A percentile compares a stretch with the other conserved stretches of the same genome.
These are phyloP conservation scores for Drosophila novamexicana DNA, from an alignment of 1,140 invertebrate species.

Conservation along the genomic window DNA sequence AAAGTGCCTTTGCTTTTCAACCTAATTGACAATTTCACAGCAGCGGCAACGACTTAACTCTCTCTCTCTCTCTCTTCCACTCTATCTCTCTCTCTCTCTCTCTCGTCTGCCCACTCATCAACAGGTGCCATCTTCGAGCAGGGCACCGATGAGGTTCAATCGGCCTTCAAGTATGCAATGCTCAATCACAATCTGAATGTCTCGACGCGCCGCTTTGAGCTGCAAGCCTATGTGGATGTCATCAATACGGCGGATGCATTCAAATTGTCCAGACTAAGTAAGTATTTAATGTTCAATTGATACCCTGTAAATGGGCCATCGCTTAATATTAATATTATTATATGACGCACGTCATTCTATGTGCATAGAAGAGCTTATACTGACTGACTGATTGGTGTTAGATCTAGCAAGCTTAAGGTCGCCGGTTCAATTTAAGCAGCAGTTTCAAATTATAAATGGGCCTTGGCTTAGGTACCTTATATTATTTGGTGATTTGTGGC, in stretches of 20 bases:
- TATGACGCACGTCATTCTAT: too few species aligned
- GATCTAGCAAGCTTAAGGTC: too few species aligned
- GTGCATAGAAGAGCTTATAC: too few species aligned
- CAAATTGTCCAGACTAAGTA: constrained; percentile 94
- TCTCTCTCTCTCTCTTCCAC: too few species aligned
- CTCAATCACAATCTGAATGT: constrained; percentile 91
- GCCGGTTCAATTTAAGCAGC: too few species aligned
- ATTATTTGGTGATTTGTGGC: too few species aligned
- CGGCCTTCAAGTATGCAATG: constrained; percentile 94
- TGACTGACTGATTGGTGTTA: too few species aligned
- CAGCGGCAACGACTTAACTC: constrained; percentile 25
- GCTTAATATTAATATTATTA: too few species aligned
- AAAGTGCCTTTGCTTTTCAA: constrained; percentile 78
- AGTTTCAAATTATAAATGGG: too few species aligned
- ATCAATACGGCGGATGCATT: constrained; percentile 97
- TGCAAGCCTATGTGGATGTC: constrained; percentile 94
- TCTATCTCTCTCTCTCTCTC: too few species aligned
- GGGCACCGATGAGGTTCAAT: constrained; percentile 94
- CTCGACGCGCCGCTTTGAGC: constrained; percentile 90
- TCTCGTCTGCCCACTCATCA: background rate
- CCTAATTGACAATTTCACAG: constrained; percentile 74
- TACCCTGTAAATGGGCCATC: background rate
- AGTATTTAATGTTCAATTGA: constrained; percentile 85
- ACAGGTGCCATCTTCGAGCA: constrained; percentile 95
- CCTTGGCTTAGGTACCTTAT: too few species aligned